Evolutionary conservation across 2,797 vertebrate genomes (phyloP), one percentile per base, ranked within the genome.

Genomic region (Phaenicophaeus curvirostris): DNA sequence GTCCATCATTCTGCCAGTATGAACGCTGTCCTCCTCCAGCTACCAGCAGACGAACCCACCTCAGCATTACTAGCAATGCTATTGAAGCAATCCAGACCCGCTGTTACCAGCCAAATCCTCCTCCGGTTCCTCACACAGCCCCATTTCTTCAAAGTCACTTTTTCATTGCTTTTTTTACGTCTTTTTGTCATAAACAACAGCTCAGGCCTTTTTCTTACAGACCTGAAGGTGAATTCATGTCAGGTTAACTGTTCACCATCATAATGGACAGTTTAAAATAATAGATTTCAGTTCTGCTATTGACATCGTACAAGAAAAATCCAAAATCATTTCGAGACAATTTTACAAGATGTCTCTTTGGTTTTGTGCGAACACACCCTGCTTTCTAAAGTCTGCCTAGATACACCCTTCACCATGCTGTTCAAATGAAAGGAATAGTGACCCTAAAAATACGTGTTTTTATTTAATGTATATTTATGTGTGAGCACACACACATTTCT

Each of bases 71-170:
- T 4, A n/a, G 30, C 39, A 37, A 10, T 4, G 19, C 23, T 44
- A 1, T 0, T 59, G 16, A 46, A 63, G 12, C 8, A 67, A 74
- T 35, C 65, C 44, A 27, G 2, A 7, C 1, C 17, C 9, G 44
- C 62, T 55, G 12, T 24, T 41, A 63, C 12, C 35, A 82, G 24
- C 2, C 21, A 59, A 53, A 33, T 37, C 20, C 42, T 57, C 9
- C 41, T 41, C 17, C 0, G 2, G 23, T 57, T 65, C 19, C 20
- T 50, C 23, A 13, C 0, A 2, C 31, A 9, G 8, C 10, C 10
- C 17, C 9, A 14, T 42, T 85, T 66, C 57, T 61, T 48, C 28
- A 92, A 80, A 92, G 77, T 16, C 5, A 23, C 19, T 28, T 89
- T 61, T 80, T 63, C 21, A 16, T 24, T 39, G 46, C 28, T 57